A percentile compares a stretch with the other conserved stretches of the same genome.
These are phyloP conservation scores for Cryptotis parvus DNA, from an alignment of 2,113 vertebrate species.

Conservation along the genomic window DNA sequence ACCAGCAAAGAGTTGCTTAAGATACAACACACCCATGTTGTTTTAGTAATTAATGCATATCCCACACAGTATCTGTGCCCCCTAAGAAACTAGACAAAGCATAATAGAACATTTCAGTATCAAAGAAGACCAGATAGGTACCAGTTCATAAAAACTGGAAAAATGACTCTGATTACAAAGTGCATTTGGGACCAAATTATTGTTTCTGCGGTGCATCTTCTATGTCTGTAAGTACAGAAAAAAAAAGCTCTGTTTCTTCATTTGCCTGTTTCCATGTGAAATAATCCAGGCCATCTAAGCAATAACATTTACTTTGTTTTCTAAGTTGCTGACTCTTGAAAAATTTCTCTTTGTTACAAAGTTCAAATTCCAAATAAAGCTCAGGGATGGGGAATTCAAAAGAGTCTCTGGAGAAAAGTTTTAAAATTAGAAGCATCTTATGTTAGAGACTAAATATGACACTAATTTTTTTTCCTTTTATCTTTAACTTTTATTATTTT, in stretches of 20 bases:
- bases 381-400: slow-evolving; percentile 59
- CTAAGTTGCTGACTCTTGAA: slow-evolving; percentile 65
- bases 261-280: slow-evolving; percentile 57
- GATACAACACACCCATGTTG: background rate
- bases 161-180: background rate
- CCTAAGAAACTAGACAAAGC: background rate
- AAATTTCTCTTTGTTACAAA: slow-evolving; percentile 68
- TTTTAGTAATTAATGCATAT: slow-evolving; percentile 13
- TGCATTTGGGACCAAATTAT: background rate
- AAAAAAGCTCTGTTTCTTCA: slow-evolving; percentile 51
- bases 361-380: slow-evolving; percentile 78
- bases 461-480: slow-evolving; percentile 40
- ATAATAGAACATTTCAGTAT: background rate
- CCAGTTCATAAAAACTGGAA: background rate
- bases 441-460: slow-evolving; percentile 55
- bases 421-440: slow-evolving; percentile 69
- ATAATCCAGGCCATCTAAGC: slow-evolving; percentile 61
- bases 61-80: slow-evolving; percentile 13
- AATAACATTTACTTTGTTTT: slow-evolving; percentile 77
- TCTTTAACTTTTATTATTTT: slow-evolving; percentile 50
- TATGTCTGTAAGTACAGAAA: slow-evolving; percentile 9
- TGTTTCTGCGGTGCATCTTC: background rate
- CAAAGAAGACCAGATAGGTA: background rate
- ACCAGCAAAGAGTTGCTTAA: background rate
- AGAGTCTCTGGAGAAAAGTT: slow-evolving; percentile 62